Evolutionary conservation across 2,113 vertebrate species (phyloP).

Genomic region (Pachypanchax playfairii): DNA sequence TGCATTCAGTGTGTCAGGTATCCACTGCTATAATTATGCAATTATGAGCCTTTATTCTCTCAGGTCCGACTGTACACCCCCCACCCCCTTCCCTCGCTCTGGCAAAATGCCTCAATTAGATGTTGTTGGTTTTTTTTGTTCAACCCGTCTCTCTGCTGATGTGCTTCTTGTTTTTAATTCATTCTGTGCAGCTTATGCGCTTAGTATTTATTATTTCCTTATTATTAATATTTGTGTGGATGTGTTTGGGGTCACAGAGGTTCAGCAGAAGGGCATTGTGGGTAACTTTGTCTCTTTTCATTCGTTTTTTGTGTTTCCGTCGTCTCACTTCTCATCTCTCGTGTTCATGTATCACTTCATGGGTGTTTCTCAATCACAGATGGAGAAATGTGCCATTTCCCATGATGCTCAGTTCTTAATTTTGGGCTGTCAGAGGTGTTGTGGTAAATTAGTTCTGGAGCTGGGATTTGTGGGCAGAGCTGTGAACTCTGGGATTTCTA

Average conservation of each 20-base stretch:
- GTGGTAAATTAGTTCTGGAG: conserved; percentile 57
- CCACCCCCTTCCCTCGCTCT: conserved; percentile 23
- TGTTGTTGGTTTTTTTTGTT: conserved; percentile 20
- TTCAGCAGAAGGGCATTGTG: conserved; percentile 25
- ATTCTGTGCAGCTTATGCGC: conserved; percentile 25
- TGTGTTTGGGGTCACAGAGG: conserved; percentile 10
- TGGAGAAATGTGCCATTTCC: conserved; percentile 44
- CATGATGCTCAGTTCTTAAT: conserved; percentile 57
- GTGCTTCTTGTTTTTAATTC: conserved; percentile 29
- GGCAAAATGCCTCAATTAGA: conserved; percentile 63
- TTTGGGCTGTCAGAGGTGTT: conserved; percentile 37
- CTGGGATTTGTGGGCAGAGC: conserved; percentile 56
- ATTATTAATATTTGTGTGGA: conserved; percentile 14
- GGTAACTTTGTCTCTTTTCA: conserved; percentile 14
- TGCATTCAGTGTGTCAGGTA: conserved; percentile 81
- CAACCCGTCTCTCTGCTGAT: conserved; percentile 21
- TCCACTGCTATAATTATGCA: conserved; percentile 83
- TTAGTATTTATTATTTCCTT: conserved; percentile 34
- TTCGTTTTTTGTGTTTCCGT: conserved; percentile 4
- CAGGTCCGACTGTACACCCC: conserved; percentile 62
- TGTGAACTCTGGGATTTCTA: conserved; percentile 69
- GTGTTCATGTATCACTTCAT: too few species aligned
- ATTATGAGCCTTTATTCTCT: conserved; percentile 82
- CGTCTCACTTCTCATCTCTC: too few species aligned
- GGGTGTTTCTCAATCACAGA: conserved; percentile 39